Percentiles rank a stretch among this genome's conserved stretches.
These are phyloP conservation scores for Papio anubis DNA, from an alignment of 2,113 vertebrate genomes.

Conservation along the genomic window DNA sequence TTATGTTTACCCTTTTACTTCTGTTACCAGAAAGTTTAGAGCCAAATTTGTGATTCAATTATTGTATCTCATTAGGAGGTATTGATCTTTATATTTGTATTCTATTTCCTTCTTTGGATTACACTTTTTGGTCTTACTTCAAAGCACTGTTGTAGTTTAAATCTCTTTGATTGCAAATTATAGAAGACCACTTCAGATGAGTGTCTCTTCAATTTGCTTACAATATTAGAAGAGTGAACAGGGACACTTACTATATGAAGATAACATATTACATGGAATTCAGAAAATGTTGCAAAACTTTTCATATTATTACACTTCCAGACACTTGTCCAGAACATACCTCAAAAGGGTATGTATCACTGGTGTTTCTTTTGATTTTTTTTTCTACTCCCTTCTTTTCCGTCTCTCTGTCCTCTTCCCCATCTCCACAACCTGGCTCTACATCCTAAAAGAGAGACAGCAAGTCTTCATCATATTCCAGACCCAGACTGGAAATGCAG, in stretches of 20 bases:
- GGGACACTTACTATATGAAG: neutral
- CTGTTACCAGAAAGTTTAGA: neutral
- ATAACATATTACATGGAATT: neutral
- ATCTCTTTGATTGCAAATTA: neutral
- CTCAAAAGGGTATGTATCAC: neutral
- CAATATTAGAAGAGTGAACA: neutral
- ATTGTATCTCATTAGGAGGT: neutral
- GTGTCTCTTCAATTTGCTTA: neutral
- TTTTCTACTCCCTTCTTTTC: neutral
- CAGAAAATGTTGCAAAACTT: neutral
- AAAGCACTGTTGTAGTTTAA: neutral
- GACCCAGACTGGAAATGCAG: neutral
- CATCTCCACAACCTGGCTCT: neutral
- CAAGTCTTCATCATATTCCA: neutral
- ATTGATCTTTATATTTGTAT: neutral
- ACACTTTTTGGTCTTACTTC: neutral
- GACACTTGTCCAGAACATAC: neutral
- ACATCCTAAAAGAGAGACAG: neutral
- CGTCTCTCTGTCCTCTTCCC: neutral
- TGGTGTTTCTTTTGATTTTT: neutral
- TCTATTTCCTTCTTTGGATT: neutral
- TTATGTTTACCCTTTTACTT: neutral
- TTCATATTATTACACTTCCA: neutral
- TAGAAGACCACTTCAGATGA: neutral
- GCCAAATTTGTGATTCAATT: neutral